Percentiles rank a stretch among this genome's conserved stretches.
Conservation (phyloP, 2,113 vertebrate genomes). For the Gambusia holbrooki region DNA sequence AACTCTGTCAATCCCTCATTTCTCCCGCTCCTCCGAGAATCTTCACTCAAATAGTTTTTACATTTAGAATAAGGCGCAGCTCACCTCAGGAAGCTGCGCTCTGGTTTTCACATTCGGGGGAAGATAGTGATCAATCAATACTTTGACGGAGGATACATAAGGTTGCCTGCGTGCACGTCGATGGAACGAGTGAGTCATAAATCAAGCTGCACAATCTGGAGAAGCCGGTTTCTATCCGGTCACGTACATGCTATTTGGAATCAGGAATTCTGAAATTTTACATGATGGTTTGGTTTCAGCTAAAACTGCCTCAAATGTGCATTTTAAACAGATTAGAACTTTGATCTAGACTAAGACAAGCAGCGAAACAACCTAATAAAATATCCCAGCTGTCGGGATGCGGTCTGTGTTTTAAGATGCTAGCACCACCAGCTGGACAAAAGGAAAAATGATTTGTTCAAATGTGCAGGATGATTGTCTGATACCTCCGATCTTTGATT, state of each 20-base stretch:
- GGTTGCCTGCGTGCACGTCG: not conserved
- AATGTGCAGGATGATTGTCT: constrained; percentile 45
- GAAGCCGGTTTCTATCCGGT: not conserved
- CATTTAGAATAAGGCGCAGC: not conserved
- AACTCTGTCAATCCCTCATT: not conserved
- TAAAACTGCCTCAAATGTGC: not conserved
- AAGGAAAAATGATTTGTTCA: constrained; percentile 17
- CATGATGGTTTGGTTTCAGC: not conserved
- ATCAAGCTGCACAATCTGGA: not conserved
- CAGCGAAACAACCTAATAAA: not conserved
- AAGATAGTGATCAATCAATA: not conserved
- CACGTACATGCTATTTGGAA: not conserved
- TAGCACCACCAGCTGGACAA: constrained; percentile 63
- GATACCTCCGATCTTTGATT: not conserved
- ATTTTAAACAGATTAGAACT: not conserved
- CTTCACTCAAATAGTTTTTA: not conserved
- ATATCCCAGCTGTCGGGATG: not conserved
- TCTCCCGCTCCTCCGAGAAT: not conserved
- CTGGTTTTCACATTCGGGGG: constrained; percentile 39
- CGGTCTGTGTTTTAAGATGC: not conserved
- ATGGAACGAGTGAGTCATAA: constrained; percentile 11
- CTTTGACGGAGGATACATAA: not conserved
- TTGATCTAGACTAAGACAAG: not conserved
- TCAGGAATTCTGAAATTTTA: not conserved
- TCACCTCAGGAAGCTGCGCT: constrained; percentile 8